Evolutionary conservation across 2,113 vertebrate genomes (phyloP), one percentile per base, ranked within the genome.

Genomic region (Lasiurus borealis): DNA sequence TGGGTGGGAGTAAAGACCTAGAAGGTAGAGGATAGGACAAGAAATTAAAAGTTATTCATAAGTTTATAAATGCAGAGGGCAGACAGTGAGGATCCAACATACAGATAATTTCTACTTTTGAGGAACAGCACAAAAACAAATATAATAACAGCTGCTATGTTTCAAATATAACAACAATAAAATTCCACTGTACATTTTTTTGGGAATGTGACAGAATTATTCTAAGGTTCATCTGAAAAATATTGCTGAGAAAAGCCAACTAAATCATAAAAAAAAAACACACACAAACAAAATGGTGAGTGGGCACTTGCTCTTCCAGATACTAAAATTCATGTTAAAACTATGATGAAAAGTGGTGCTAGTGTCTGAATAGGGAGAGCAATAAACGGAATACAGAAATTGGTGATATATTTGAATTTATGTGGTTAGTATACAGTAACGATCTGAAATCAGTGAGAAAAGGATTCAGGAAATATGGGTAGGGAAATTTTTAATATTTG

Each of bases 181-280:
- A 25, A 59, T 50, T 73, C 40, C 77, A 40, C 69, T 3, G 23
- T 48, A 66, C 13, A 31, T 85, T 77, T 73, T 77, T 23, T 77
- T 23, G 36, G 88, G 88, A 77, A n/a, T 69, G 57, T 88, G 78
- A 59, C 78, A 91, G 48, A 76, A 57, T 29, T 16, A 36, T 85
- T 96, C 73, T 80, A 27, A 97, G 93, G 94, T 94, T 93, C 75
- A 48, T 85, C 71, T 75, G 89, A 92, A 94, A 78, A 95, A 91
- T 81, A 80, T 78, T 76, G 31, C 82, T 72, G 36, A 27, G 69
- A 90, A 57, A 73, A 50, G 77, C 78, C 95, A 88, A 48, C 73
- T 50, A 88, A 83, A 14, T 76, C 66, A 19, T 36, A 25, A 81
- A 88, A 83, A 88, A 83, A 77, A 77, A 66, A 73, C 59, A 25